Base-by-base conservation (phyloP, 2,888 invertebrate genomes). In the Orthosia cruda region DNA sequence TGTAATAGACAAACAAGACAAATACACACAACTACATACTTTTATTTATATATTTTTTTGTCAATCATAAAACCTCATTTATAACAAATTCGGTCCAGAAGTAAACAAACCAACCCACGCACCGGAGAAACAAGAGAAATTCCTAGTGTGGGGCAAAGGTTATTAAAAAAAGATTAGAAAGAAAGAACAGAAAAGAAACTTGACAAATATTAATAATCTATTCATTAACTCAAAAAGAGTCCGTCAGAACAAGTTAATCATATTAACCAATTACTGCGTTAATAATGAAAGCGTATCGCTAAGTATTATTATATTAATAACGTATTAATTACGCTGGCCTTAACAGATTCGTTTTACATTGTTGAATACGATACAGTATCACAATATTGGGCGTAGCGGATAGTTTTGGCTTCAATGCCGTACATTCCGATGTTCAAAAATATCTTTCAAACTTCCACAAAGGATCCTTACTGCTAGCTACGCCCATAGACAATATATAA, bases 401-500 rank as follows among this genome's bases (percentile, higher is more conserved):
- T 49, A 20, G 13, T 66, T 47, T n/a, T 18, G 32, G 40, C 57
- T 26, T 40, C 20, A 26, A 47, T 23, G 45, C 32, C 20, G 26
- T 26, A 18, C 26, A 16, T 61, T 49, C 49, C 20, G 20, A 1
- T 80, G 40, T 62, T 62, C 74, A 63, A 52, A 40, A 59, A n/a
- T 59, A 59, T 16, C 7, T 23, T 57, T 23, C 45, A 20, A 52
- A 49, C 26, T 45, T 55, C 61, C n/a, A 23, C 26, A 18, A 11
- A 54, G 20, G 40, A 49, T 26, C 11, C 45, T n/a, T 47, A 40
- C 54, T 23, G 52, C 63, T 62, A 58, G 49, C 76, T 81, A 77
- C 66, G 52, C 65, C 77, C 69, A 58, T 59, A 26, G 49, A 62
- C 54, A 75, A 54, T 74, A 80, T 66, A 73, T 65, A 74, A 73